Conservation (phyloP, 2,888 invertebrate genomes). For the Thera britannica region DNA sequence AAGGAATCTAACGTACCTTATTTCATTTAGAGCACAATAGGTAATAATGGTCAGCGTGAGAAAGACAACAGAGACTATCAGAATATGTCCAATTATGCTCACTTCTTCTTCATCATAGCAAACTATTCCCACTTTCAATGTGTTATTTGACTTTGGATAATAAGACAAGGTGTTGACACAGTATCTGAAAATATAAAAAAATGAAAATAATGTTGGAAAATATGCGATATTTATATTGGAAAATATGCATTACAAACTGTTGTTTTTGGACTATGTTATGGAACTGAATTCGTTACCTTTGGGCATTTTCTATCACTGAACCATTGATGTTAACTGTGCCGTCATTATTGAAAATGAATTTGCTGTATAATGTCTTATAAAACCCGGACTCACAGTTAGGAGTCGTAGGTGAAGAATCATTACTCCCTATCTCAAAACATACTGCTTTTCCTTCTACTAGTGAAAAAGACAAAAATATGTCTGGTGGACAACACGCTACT, state of each 20-base stretch:
- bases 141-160: not conserved
- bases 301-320: not conserved
- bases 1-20: constrained; percentile 53
- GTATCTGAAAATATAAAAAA: constrained; percentile 14
- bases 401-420: constrained; percentile 2
- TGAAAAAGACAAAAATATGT: not conserved
- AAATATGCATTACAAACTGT: too few species aligned
- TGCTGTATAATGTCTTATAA: not conserved
- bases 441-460: constrained; percentile 8
- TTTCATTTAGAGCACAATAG: constrained; percentile 59
- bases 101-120: not conserved
- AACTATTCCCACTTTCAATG: constrained; percentile 2
- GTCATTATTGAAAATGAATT: constrained; percentile 13
- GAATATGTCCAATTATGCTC: constrained; percentile 51
- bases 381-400: constrained; percentile 10
- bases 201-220: too few species aligned
- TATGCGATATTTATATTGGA: too few species aligned
- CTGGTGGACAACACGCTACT: constrained; percentile 16
- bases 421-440: constrained; percentile 13
- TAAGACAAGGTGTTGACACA: constrained; percentile 10
- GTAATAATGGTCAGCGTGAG: constrained; percentile 58
- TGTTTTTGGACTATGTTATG: not conserved
- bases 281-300: not conserved
- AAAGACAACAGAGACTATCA: constrained; percentile 64
- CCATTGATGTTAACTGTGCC: constrained; percentile 1